Evolutionary conservation across 2,888 invertebrate species (phyloP), one percentile per base, ranked within the genome.

Genomic region (Zygogramma bicolorata): DNA sequence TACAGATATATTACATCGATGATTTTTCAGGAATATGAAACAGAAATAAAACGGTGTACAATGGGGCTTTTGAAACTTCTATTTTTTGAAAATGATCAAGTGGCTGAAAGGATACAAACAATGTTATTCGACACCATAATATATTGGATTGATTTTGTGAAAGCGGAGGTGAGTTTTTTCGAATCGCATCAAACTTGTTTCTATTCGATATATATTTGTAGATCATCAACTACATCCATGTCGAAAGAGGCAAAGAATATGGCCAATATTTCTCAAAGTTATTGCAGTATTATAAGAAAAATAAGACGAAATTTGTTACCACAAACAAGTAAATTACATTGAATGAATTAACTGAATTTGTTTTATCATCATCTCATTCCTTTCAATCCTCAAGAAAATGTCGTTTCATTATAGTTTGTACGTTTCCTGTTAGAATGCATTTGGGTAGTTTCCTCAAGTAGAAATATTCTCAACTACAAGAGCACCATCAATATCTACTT

Each of bases 131-230:
- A 80, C 61, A 63, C 77, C 6, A 25, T 79, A 1, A 69, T 77
- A 13, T 75, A 77, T 61, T 81, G 81, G 81, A 77, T 81, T 60
- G 79, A 79, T 70, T 78, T 80, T 62, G 71, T 79, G 7, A 76
- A 77, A 67, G 65, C 77, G 13, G 81, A 81, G 77, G 79, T 80
- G 73, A 67, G 65, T 65, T n/a, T 60, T 67, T 29, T 40, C 3
- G 8, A 13, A 63, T 69, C 62, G 10, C 42, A 63, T 60, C 15
- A 27, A 8, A 38, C n/a, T 46, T 27, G 3, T 31, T n/a, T n/a
- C 59, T 10, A 61, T 22, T 15, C 18, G 15, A 29, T 59, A 29
- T 40, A 65, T 22, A 53, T 63, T 80, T 79, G 31, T 57, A 80
- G 80, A 70, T 80, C 22, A 70, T 79, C 8, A 76, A 73, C 58